Evolutionary conservation across 1,140 invertebrate species (phyloP).

Genomic region (Calosoma granatense): DNA sequence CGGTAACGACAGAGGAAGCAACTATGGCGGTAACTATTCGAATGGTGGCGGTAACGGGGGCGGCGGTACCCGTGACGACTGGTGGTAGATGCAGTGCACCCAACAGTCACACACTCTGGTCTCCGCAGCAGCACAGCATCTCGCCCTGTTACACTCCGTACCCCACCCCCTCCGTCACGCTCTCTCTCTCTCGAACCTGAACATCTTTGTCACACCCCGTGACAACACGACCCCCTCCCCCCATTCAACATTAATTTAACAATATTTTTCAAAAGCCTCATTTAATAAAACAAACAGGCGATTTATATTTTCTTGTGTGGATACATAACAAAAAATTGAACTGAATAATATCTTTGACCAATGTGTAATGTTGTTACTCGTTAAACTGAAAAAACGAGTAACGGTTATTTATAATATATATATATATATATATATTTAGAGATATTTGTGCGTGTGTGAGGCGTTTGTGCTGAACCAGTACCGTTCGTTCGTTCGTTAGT

Average conservation of each 20-base stretch:
- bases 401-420: too few relatives aligned
- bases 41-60: constrained; percentile 16
- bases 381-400: too few relatives aligned
- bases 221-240: not conserved
- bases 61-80: constrained; percentile 22
- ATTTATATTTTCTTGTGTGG: not conserved
- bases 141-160: constrained; percentile 9
- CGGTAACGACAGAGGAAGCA: constrained; percentile 25
- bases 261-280: not conserved
- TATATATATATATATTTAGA: too few relatives aligned
- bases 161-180: too few relatives aligned
- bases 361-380: not conserved
- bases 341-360: not conserved
- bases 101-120: constrained; percentile 3
- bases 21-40: constrained; percentile 30
- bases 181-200: constrained; percentile 13
- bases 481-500: not conserved
- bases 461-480: not conserved
- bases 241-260: not conserved
- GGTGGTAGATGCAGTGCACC: too few relatives aligned
- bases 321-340: not conserved
- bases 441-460: not conserved
- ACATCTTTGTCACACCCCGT: constrained; percentile 13
- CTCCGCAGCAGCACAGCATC: constrained; percentile 14
- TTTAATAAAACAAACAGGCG: not conserved